Evolutionary conservation across 2,888 invertebrate genomes (phyloP), one percentile per base, ranked within the genome.

Genomic region (Diachrysia chrysitis): DNA sequence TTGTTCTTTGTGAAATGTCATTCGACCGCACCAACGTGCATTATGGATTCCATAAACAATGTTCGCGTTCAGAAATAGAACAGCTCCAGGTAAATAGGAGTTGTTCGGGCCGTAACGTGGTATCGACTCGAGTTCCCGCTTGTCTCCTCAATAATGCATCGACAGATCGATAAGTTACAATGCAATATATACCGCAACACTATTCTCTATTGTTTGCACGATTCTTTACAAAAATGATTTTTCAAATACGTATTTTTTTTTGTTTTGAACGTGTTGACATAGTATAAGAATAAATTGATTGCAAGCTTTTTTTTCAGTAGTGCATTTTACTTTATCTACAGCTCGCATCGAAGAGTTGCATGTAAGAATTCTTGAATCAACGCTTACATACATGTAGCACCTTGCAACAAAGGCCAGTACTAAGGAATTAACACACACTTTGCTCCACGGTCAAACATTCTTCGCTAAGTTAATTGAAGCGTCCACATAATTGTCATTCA

Each of bases 41-140:
- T 94, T 92, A 93, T 86, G 85, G 83, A 93, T 91, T 92, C 92
- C 91, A 93, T 93, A 93, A 93, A 92, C 93, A 93, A 92, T 90
- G 90, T 85, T 83, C 85, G 83, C 73, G 85, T 84, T 86, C 89
- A 88, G 89, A 91, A 94, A 94, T 93, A 93, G 90, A 87, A 85
- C 83, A 73, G 82, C 84, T 85, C 77, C 86, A 82, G 87, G 90
- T 89, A 91, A 91, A 91, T 85, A 88, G 83, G 79, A 87, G 85
- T 83, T 81, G 85, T 82, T 73, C 82, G 83, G 79, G 71, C 71
- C 73, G 78, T 83, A 84, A 81, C 81, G 82, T 76, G 68, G 78
- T 81, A 83, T 86, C 84, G 86, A 79, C 83, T 85, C 77, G 75
- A 82, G 84, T 84, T 84, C 85, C 86, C 79, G 84, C 80, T 83